Base-by-base conservation (phyloP, 2,113 vertebrate species). In the Salvelinus namaycush region DNA sequence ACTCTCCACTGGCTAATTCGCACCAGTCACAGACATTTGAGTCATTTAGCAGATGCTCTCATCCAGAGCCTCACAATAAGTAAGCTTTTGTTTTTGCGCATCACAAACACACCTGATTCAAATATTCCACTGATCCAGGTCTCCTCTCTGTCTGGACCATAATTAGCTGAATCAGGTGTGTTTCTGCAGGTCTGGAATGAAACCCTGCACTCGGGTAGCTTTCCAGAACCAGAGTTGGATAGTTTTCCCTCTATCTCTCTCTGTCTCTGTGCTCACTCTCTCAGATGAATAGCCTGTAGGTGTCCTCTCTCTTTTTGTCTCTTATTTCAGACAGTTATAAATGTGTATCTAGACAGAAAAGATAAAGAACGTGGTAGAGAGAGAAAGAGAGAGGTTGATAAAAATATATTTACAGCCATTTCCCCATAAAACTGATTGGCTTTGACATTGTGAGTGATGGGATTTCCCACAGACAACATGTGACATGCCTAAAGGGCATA, bases 361-460 rank as follows among this genome's bases (percentile, higher is more conserved):
- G 39, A 39, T 70, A 66, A 57, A 20, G 22, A n/a, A n/a, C 11
- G 3, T 8, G 5, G 67, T 14, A 22, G 79, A 49, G 62, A 81
- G 49, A 31, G 1, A 39, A 65, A 79, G 69, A 74, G 34, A 73
- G 71, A 73, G 62, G 78, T 74, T 80, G 74, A 79, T 82, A 83
- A 88, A 83, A 49, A 44, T 31, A 84, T 85, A 91, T 88, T 87
- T 89, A 89, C 83, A 77, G 73, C 75, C 1, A 62, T n/a, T 12
- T 2, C 51, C 22, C 77, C 48, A 6, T 92, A 86, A 88, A 91
- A 73, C 79, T 79, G 80, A 89, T 84, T 76, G 84, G 22, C 82
- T 79, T 73, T 83, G 88, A 84, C 83, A 74, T 51, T 22, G 76
- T 71, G 81, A 88, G 72, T 51, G 70, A 85, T 70, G 66, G 34